These are phyloP conservation scores for Chrysocyon brachyurus DNA, from an alignment of 2,797 vertebrate genomes.

Conservation along the genomic window DNA sequence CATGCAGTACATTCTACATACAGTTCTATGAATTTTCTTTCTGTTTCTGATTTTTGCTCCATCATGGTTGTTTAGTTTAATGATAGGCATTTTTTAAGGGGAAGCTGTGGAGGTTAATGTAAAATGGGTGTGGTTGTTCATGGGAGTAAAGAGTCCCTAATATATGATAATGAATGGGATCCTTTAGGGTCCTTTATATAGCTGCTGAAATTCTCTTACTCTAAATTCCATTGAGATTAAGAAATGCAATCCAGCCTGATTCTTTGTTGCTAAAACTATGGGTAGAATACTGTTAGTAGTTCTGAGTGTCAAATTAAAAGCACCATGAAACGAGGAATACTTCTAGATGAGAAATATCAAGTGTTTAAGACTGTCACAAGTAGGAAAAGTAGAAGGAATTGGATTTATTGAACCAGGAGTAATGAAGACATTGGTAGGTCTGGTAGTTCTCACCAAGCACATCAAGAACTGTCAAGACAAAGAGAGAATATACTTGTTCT, in stretches of 20 bases:
- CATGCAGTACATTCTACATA: background rate
- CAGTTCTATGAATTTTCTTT: background rate
- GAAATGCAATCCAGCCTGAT: background rate
- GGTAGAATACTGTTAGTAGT: background rate
- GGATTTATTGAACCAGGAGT: background rate
- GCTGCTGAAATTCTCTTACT: background rate
- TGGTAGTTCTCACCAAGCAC: background rate
- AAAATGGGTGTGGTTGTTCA: background rate
- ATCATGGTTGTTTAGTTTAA: background rate
- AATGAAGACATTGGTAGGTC: background rate
- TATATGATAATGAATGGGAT: background rate
- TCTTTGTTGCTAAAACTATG: background rate
- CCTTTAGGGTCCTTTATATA: background rate
- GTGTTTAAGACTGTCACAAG: background rate
- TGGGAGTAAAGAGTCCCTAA: background rate
- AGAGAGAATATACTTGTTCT: background rate
- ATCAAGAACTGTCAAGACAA: background rate
- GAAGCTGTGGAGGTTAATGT: background rate
- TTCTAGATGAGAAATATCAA: background rate
- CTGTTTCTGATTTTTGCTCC: background rate
- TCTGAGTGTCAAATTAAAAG: slow-evolving; percentile 22
- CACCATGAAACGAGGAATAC: background rate
- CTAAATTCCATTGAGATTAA: background rate
- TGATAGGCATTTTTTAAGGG: background rate
- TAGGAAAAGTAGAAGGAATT: background rate